These are phyloP conservation scores for Notarius quadriscutis DNA, from an alignment of 2,113 vertebrate species.

Conservation along the genomic window DNA sequence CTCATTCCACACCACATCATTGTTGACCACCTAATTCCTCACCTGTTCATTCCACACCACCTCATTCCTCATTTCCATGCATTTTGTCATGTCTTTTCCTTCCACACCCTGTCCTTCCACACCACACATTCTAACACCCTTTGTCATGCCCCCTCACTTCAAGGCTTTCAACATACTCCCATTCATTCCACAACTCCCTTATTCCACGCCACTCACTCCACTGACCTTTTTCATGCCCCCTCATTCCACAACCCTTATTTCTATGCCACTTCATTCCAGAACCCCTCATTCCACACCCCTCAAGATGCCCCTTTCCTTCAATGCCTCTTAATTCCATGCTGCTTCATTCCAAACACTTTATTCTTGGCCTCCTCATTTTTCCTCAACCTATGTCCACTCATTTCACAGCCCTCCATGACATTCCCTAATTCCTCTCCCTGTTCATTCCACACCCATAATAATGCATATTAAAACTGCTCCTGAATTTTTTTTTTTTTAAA, in stretches of 20 bases:
- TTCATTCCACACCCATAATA: neutral
- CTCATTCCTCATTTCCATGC: neutral
- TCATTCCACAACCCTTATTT: neutral
- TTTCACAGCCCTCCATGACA: neutral
- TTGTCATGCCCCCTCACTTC: neutral
- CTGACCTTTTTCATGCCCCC: no score
- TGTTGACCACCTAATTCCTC: neutral
- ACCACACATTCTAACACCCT: neutral
- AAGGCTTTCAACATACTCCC: no score
- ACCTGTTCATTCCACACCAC: neutral
- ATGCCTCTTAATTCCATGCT: neutral
- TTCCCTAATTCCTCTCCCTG: neutral
- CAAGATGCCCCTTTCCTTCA: neutral
- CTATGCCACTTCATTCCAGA: neutral
- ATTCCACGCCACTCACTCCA: no score
- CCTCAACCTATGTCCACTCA: neutral
- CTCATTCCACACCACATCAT: neutral
- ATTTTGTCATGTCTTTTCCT: neutral
- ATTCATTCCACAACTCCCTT: no score
- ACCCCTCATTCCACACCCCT: neutral
- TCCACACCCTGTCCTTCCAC: neutral
- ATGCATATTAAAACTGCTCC: neutral
- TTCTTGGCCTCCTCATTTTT: neutral
- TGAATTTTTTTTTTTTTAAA: no score
- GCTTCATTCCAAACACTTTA: neutral